Percentiles rank a stretch among this genome's conserved stretches.
Conservation (phyloP, 2,888 invertebrate species). For the Onchidella celtica region DNA sequence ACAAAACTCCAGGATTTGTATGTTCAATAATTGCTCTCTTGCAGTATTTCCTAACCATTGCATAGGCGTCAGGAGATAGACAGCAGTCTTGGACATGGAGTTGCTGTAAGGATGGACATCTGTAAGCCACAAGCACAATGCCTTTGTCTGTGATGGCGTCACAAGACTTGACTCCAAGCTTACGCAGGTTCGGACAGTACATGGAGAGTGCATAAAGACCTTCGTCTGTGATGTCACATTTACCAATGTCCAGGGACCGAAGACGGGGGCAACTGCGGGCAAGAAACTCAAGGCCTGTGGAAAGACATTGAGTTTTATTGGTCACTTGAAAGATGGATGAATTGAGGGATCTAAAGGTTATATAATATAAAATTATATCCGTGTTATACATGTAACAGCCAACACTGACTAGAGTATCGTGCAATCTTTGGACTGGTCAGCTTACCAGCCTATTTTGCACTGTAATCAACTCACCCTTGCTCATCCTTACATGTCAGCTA, state of each 20-base stretch:
- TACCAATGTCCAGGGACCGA: slow-evolving; percentile 93
- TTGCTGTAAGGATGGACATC: slow-evolving; percentile 93
- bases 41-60: slow-evolving; percentile 95
- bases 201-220: slow-evolving; percentile 92
- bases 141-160: slow-evolving; percentile 95
- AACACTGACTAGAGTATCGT: too few species aligned
- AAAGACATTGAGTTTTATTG: too few species aligned
- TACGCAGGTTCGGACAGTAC: slow-evolving; percentile 89
- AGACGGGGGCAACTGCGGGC: slow-evolving; percentile 92
- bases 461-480: too few species aligned
- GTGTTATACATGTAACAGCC: too few species aligned
- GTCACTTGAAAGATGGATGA: too few species aligned
- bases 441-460: too few species aligned
- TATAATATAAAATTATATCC: too few species aligned
- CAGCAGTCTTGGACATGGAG: slow-evolving; percentile 96
- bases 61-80: slow-evolving; percentile 92
- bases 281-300: slow-evolving; percentile 91
- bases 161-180: slow-evolving; percentile 93
- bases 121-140: slow-evolving; percentile 92
- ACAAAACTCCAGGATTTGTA: slow-evolving; percentile 91
- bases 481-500: too few species aligned
- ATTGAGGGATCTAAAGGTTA: too few species aligned
- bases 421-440: too few species aligned
- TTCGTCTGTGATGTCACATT: slow-evolving; percentile 95
- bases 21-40: slow-evolving; percentile 96